Conservation (phyloP, 1,140 invertebrate species). For the Tetragnatha versicolor region DNA sequence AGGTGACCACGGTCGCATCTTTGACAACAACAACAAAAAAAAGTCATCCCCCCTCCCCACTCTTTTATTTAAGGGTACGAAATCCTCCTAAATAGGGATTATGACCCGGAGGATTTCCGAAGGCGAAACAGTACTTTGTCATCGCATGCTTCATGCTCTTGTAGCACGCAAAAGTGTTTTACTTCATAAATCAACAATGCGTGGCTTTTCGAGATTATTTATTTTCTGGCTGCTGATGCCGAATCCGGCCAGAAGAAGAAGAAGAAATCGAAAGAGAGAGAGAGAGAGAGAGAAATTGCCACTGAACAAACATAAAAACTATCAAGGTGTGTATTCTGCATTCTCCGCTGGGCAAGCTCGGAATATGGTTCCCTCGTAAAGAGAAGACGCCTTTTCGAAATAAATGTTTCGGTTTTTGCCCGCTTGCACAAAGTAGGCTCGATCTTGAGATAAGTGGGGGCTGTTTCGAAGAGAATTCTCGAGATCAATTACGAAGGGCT, state of each 20-base stretch:
- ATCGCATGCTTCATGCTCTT: slow-evolving; percentile 50
- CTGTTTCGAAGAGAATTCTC: slow-evolving; percentile 28
- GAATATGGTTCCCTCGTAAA: not conserved
- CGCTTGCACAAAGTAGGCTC: not conserved
- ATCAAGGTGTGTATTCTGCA: slow-evolving; percentile 4
- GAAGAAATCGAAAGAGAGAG: too few species aligned
- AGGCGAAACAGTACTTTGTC: slow-evolving; percentile 41
- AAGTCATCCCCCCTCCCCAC: not conserved
- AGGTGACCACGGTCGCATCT: slow-evolving; percentile 1
- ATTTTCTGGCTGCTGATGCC: too few species aligned
- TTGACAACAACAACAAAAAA: too few species aligned
- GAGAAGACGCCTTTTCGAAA: slow-evolving; percentile 18
- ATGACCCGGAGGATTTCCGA: slow-evolving; percentile 21
- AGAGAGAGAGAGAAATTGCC: too few species aligned
- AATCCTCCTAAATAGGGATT: slow-evolving; percentile 24
- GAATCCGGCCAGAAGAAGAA: slow-evolving; percentile 27
- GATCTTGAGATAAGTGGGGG: slow-evolving; percentile 3
- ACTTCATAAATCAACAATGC: slow-evolving; percentile 48
- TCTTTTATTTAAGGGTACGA: slow-evolving; percentile 25
- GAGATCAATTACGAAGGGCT: slow-evolving; percentile 36
- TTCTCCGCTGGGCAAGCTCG: slow-evolving; percentile 12
- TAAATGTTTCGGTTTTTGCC: slow-evolving; percentile 30
- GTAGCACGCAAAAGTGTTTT: slow-evolving; percentile 45
- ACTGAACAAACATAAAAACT: slow-evolving; percentile 22
- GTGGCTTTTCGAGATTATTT: slow-evolving; percentile 9